Evolutionary conservation across 2,888 invertebrate genomes (phyloP).

Genomic region (Lycophotia porphyrea): DNA sequence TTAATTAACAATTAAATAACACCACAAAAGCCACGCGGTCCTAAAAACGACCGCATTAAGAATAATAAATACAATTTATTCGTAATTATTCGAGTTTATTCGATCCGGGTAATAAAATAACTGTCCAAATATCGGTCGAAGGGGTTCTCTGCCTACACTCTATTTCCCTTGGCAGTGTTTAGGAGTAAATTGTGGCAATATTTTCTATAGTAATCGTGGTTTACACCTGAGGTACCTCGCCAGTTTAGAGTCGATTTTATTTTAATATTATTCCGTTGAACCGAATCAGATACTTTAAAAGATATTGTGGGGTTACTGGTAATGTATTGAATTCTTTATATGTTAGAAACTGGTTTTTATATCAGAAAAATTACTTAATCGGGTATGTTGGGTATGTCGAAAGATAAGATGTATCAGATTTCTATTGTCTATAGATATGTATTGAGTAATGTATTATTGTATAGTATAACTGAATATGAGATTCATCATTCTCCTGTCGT

Average conservation of each 20-base stretch:
- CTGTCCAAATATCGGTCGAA: constrained; percentile 64
- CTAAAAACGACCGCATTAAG: constrained; percentile 53
- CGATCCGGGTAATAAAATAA: constrained; percentile 60
- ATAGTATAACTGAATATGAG: too few relatives aligned
- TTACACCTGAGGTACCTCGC: constrained; percentile 70
- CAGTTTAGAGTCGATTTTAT: constrained; percentile 53
- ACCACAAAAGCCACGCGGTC: constrained; percentile 42
- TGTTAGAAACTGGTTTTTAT: neutral
- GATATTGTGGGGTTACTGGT: constrained; percentile 26
- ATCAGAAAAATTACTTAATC: neutral
- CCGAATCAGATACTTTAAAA: constrained; percentile 47
- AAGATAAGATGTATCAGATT: neutral
- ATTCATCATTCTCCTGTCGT: too few relatives aligned
- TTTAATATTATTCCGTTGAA: constrained; percentile 49
- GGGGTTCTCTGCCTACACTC: constrained; percentile 52
- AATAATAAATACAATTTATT: constrained; percentile 64
- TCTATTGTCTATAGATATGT: too few relatives aligned
- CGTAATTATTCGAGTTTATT: constrained; percentile 55
- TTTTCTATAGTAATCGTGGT: constrained; percentile 73
- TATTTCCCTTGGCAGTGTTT: constrained; percentile 73
- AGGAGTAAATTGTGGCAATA: constrained; percentile 72
- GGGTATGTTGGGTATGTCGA: neutral
- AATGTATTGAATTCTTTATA: constrained; percentile 21
- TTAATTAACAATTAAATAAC: constrained; percentile 44
- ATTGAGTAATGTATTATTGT: too few relatives aligned